These are phyloP conservation scores for Nothocercus nigrocapillus DNA, from an alignment of 2,113 vertebrate species.

Conservation along the genomic window DNA sequence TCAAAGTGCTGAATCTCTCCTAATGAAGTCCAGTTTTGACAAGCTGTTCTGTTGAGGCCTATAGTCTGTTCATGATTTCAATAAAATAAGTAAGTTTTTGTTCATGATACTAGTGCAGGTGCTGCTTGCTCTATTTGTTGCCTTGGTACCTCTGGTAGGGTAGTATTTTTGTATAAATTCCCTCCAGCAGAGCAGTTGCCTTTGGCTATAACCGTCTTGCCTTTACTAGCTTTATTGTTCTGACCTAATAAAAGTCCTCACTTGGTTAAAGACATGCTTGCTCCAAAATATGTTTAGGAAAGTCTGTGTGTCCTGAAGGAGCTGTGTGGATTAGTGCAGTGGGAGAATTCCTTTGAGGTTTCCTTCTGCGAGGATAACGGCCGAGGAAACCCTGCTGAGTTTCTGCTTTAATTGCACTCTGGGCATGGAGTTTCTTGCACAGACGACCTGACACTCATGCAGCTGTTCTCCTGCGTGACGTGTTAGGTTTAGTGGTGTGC, in stretches of 20 bases:
- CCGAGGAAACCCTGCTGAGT: background rate
- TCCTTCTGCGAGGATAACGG: conserved; percentile 3
- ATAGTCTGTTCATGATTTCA: background rate
- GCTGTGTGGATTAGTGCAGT: background rate
- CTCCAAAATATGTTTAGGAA: background rate
- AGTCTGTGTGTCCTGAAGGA: background rate
- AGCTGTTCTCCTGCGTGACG: too few species aligned
- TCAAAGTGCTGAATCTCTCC: background rate
- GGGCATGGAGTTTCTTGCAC: conserved; percentile 3
- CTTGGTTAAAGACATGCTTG: background rate
- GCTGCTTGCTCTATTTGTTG: background rate
- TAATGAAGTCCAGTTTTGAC: background rate
- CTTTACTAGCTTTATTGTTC: conserved; percentile 23
- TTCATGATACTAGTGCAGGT: fast-evolving
- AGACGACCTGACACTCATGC: background rate
- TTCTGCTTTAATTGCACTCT: background rate
- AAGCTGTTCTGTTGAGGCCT: background rate
- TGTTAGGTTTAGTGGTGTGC: too few species aligned
- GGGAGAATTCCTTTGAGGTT: conserved; percentile 25
- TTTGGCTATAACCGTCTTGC: conserved; percentile 31
- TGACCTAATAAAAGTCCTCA: conserved; percentile 43
- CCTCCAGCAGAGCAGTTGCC: background rate
- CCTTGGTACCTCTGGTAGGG: background rate
- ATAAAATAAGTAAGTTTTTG: background rate
- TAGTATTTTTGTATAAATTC: background rate